Conservation (phyloP, 2,113 vertebrate species). For the Calyptommatus sinebrachiatus region DNA sequence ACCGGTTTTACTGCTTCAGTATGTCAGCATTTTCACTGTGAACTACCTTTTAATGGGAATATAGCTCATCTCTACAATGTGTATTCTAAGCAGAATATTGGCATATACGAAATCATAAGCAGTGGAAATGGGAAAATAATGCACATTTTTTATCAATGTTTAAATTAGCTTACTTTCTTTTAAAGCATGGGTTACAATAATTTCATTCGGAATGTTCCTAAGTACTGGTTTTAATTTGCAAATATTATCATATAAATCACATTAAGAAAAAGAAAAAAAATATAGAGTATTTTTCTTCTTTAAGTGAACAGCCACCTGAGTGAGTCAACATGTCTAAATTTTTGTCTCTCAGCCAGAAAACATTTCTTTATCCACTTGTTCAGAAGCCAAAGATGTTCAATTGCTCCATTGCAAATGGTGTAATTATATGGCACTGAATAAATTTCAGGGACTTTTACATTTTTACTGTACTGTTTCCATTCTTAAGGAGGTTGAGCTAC, state of each 20-base stretch:
- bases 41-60: constrained; percentile 49
- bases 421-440: background rate
- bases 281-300: no score
- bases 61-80: constrained; percentile 47
- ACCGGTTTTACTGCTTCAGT: constrained; percentile 36
- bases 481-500: no score
- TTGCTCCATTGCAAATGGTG: background rate
- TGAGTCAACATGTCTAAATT: background rate
- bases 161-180: background rate
- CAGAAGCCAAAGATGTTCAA: background rate
- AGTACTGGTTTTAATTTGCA: no score
- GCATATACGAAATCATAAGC: constrained; percentile 28
- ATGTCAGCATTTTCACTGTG: constrained; percentile 54
- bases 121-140: constrained; percentile 12
- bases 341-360: background rate
- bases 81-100: constrained; percentile 48
- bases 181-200: background rate
- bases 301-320: background rate
- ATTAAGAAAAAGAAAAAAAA: no score
- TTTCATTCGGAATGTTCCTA: background rate
- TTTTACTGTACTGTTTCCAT: no score
- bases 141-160: background rate
- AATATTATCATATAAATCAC: background rate
- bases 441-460: background rate
- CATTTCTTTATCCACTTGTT: background rate